Base-by-base conservation (phyloP, 2,888 invertebrate genomes). In the Lingula anatina region DNA sequence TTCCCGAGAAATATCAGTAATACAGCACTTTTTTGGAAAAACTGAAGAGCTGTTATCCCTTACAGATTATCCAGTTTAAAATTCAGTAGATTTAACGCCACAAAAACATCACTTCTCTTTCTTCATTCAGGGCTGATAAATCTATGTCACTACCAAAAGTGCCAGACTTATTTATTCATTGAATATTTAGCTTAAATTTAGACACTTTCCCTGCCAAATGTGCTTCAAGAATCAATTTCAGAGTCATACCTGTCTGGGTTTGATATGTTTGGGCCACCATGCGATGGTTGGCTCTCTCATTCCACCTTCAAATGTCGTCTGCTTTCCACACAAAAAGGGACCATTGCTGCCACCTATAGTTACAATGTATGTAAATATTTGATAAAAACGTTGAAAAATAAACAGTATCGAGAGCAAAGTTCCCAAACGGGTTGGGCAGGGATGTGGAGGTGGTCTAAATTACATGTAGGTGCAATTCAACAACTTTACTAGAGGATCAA, bases 221-320 rank as follows among this genome's bases (percentile, higher is more conserved):
- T 12, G 9, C 9, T 9, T 31, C n/a, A 31, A 31, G 15, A 31
- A 31, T 12, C 35, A 31, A 31, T 31, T 9, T 31, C 35, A 31
- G 35, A 31, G 9, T 31, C 65, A 60, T 46, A 79, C 74, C 59
- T 67, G 60, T 44, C 78, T 76, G 2, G 76, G 62, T 25, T 63
- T 55, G 9, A 82, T 78, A 21, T 64, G 70, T 7, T 78, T 75
- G 3, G 81, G 81, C 79, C 80, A 81, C 79, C 79, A 80, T 1
- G 80, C 80, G 46, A 81, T 78, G 15, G 79, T 78, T 1, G 82
- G 82, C 46, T 80, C 79, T 44, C 82, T 66, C 70, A 81, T 78
- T 2, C 82, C 82, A 20, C 82, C 82, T 62, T 82, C 82, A 69
- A 79, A 82, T 39, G 80, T 81, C 45, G 81, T 82, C 62, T 81